Evolutionary conservation across 2,113 vertebrate genomes (phyloP), one percentile per base, ranked within the genome.

Genomic region (Pogona vitticeps): DNA sequence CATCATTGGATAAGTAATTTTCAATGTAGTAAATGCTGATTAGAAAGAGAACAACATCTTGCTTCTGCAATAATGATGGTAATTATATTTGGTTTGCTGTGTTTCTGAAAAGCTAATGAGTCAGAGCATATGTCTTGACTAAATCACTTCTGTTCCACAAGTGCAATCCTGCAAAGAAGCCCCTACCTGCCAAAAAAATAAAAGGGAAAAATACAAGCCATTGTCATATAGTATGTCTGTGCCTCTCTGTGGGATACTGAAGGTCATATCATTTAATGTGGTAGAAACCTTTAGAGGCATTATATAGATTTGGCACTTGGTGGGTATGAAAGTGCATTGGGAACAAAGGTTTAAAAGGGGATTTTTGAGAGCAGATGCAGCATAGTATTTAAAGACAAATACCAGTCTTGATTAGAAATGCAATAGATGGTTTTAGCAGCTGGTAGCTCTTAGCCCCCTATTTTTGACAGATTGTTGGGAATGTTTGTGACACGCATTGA

Each of bases 41-140:
- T 10, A 83, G 68, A 17, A 18, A 70, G 82, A 82, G 36, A 59
- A 61, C 14, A 31, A 26, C 81, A 83, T 59, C 52, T 83, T 83
- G 82, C 73, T 73, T 71, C 38, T 83, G 13, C 33, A 59, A 12
- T 83, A 75, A 84, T 75, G 61, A 67, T 28, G 38, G 72, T 17
- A 38, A 65, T 84, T 61, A 84, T 65, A 56, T 36, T 31, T 76
- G 40, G 75, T 33, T 85, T 6, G 2, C 52, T 36, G 72, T 76
- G 59, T 76, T 85, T 85, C 83, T 36, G 83, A 14, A 23, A 42
- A 77, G 38, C 42, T 85, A 85, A 85, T 56, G 83, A 85, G 42
- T 40, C 59, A 67, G n/a, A n/a, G 7, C 59, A 56, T 33, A n/a
- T 26, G 61, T 36, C 61, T 33, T 28, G 6, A 36, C 72, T 72